Conservation (phyloP, 2,888 invertebrate genomes). For the Acronicta alni region DNA sequence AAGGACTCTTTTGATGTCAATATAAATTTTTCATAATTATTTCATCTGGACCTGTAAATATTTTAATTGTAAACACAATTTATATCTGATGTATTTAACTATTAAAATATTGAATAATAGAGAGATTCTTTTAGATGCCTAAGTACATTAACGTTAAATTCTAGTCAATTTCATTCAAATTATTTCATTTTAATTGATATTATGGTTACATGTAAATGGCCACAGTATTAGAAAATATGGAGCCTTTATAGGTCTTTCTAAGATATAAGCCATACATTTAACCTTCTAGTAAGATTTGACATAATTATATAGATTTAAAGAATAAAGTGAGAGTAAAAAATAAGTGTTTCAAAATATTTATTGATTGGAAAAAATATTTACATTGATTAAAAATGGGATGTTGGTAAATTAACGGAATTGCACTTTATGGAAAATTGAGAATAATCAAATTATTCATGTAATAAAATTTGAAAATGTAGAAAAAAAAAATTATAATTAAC, state of each 20-base stretch:
- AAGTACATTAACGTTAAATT: conserved; percentile 72
- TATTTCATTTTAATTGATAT: conserved; percentile 55
- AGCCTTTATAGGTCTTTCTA: conserved; percentile 50
- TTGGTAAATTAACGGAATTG: conserved; percentile 66
- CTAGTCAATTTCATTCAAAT: conserved; percentile 81
- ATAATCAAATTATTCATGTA: conserved; percentile 72
- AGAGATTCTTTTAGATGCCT: conserved; percentile 65
- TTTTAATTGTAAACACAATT: conserved; percentile 40
- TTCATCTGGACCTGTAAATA: conserved; percentile 48
- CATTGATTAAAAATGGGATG: conserved; percentile 62
- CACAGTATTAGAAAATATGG: conserved; percentile 56
- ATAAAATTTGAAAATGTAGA: conserved; percentile 56
- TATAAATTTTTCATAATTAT: conserved; percentile 43
- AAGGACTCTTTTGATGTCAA: conserved; percentile 52
- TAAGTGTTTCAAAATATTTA: conserved; percentile 58
- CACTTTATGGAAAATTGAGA: conserved; percentile 68
- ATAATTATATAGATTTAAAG: conserved; percentile 56
- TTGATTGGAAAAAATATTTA: conserved; percentile 54
- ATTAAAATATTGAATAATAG: conserved; percentile 41
- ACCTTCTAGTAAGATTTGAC: conserved; percentile 38
- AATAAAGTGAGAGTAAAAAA: conserved; percentile 67
- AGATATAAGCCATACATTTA: conserved; percentile 44
- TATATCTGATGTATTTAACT: conserved; percentile 50
- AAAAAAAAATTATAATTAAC: conserved; percentile 53
- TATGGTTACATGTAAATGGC: conserved; percentile 25